phyloP scores from a whole-genome alignment of 2,797 vertebrate genomes.

The Smutsia gigantea region DNA sequence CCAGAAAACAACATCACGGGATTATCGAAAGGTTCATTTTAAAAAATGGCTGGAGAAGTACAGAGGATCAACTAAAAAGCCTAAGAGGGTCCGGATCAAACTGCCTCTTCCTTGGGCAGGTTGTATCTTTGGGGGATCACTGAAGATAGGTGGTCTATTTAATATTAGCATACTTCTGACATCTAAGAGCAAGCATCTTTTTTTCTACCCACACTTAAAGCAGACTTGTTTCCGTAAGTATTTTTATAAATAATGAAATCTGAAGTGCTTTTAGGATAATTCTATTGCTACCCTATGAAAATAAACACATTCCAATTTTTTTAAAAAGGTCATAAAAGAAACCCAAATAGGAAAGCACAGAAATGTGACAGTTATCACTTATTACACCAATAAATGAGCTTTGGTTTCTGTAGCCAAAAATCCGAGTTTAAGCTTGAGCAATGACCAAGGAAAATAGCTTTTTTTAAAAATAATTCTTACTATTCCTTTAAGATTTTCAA shows the following conservation, averaged over 20 bases:
- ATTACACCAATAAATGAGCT: slow-evolving; percentile 15
- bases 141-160: neutral
- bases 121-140: neutral
- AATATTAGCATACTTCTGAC: neutral
- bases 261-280: slow-evolving; percentile 29
- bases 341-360: slow-evolving; percentile 22
- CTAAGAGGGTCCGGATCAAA: neutral
- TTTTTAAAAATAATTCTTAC: neutral
- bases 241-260: slow-evolving; percentile 30
- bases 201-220: neutral
- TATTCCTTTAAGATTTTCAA: slow-evolving; percentile 38
- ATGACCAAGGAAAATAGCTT: slow-evolving; percentile 32
- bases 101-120: neutral
- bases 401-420: neutral
- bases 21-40: slow-evolving; percentile 40
- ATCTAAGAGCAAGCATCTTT: neutral
- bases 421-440: neutral
- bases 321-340: neutral
- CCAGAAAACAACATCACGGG: slow-evolving; percentile 3
- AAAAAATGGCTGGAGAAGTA: neutral
- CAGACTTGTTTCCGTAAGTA: neutral
- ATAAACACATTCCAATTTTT: slow-evolving; percentile 23
- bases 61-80: neutral
- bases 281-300: neutral
- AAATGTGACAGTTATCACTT: slow-evolving; percentile 37